These are phyloP conservation scores for Leucoraja erinaceus DNA, from an alignment of 2,113 vertebrate genomes.

Conservation along the genomic window DNA sequence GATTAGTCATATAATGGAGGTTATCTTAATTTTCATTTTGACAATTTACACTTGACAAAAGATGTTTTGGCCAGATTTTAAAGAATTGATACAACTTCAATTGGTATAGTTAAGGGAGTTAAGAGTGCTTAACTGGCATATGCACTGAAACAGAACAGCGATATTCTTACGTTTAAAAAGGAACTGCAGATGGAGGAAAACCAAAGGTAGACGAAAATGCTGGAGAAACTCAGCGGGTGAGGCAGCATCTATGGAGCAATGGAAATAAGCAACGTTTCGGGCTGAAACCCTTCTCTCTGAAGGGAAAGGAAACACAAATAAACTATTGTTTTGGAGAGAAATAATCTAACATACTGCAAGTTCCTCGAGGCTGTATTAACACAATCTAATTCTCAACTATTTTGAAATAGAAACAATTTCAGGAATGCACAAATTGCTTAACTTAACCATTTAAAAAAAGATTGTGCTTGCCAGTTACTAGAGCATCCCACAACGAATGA, in stretches of 20 bases:
- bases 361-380: not conserved
- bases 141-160: no score
- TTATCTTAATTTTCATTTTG: not conserved
- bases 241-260: no score
- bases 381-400: not conserved
- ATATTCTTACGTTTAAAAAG: no score
- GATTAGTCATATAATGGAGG: not conserved
- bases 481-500: not conserved
- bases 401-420: not conserved
- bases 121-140: no score
- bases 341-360: not conserved
- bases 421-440: not conserved
- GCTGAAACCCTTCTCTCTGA: no score
- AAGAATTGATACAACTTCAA: not conserved
- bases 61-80: not conserved
- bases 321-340: not conserved
- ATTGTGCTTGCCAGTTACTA: not conserved
- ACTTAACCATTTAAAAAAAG: no score
- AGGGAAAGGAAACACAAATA: not conserved
- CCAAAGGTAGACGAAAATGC: no score
- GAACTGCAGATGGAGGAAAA: no score
- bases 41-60: not conserved
- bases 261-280: no score
- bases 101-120: no score
- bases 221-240: no score